A percentile compares a stretch with the other conserved stretches of the same genome.
Conservation (phyloP, 1,140 invertebrate genomes). For the Andricus grossulariae region DNA sequence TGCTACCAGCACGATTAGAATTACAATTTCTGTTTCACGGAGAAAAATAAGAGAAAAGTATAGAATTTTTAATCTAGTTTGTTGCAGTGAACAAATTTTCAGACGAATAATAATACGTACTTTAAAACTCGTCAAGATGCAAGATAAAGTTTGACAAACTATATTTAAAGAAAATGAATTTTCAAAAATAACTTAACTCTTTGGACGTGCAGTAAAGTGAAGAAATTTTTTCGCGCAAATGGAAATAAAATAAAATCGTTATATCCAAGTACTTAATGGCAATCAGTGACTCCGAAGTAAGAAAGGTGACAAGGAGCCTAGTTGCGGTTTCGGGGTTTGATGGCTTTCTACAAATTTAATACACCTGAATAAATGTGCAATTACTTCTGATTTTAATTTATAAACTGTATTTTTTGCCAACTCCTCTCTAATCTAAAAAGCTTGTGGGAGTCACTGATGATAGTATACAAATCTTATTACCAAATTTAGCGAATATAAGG, state of each 20-base stretch:
- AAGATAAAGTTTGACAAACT: neutral
- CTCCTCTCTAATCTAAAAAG: constrained; percentile 27
- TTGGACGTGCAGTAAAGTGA: too few relatives aligned
- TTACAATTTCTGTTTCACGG: neutral
- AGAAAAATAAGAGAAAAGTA: neutral
- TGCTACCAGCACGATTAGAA: too few relatives aligned
- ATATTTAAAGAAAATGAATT: neutral
- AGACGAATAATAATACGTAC: neutral
- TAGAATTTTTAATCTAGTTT: neutral
- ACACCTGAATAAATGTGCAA: neutral
- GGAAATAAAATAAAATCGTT: neutral
- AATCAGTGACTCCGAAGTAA: too few relatives aligned
- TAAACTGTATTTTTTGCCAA: neutral
- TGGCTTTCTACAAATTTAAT: constrained; percentile 21
- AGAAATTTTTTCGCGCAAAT: too few relatives aligned
- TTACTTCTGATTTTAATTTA: neutral
- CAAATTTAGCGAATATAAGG: constrained; percentile 27
- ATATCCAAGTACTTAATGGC: constrained; percentile 19
- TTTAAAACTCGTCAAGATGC: constrained; percentile 12
- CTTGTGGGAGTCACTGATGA: constrained; percentile 23
- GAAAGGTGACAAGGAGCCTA: neutral
- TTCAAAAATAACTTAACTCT: too few relatives aligned
- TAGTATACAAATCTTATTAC: constrained; percentile 28
- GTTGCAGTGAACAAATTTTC: neutral
- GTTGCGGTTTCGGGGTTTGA: neutral